phyloP scores from a whole-genome alignment of 2,888 invertebrate species.

The Tyria jacobaeae region DNA sequence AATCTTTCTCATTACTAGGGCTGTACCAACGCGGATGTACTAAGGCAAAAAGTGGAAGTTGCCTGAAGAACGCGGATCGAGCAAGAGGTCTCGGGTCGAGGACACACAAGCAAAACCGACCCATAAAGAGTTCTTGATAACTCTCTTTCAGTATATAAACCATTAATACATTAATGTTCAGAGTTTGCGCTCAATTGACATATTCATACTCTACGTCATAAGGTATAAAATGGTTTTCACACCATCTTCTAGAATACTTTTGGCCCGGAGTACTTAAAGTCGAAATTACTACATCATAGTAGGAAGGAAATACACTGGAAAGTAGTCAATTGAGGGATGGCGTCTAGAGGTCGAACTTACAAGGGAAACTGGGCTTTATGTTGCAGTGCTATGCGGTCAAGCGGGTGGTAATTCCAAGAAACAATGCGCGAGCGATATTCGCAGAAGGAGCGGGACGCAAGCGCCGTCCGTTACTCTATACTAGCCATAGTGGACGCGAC shows the following conservation, averaged over 20 bases:
- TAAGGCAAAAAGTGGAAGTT: slow-evolving; percentile 81
- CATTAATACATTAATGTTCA: slow-evolving; percentile 71
- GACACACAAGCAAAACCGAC: slow-evolving; percentile 66
- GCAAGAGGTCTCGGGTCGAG: slow-evolving; percentile 60
- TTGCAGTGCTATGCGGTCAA: slow-evolving; percentile 71
- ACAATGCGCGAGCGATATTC: slow-evolving; percentile 78
- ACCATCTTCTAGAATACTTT: slow-evolving; percentile 51
- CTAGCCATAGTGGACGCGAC: slow-evolving; percentile 70
- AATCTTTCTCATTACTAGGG: slow-evolving; percentile 76
- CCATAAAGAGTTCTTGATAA: slow-evolving; percentile 62
- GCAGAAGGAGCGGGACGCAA: slow-evolving; percentile 79
- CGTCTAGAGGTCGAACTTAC: slow-evolving; percentile 62
- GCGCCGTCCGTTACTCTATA: slow-evolving; percentile 73
- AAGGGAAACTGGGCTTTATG: slow-evolving; percentile 68
- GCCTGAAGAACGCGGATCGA: slow-evolving; percentile 82
- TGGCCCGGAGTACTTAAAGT: slow-evolving; percentile 59
- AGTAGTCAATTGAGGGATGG: slow-evolving; percentile 70
- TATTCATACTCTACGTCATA: slow-evolving; percentile 67
- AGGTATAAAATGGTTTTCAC: slow-evolving; percentile 71
- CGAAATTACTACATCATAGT: slow-evolving; percentile 62
- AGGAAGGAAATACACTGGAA: slow-evolving; percentile 71
- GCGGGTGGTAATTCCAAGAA: slow-evolving; percentile 79
- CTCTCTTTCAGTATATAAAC: slow-evolving; percentile 62
- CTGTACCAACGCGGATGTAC: slow-evolving; percentile 75
- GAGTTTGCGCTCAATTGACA: slow-evolving; percentile 57